Percentiles rank a stretch among this genome's conserved stretches.
Conservation (phyloP, 2,888 invertebrate genomes). For the Hedya salicella region DNA sequence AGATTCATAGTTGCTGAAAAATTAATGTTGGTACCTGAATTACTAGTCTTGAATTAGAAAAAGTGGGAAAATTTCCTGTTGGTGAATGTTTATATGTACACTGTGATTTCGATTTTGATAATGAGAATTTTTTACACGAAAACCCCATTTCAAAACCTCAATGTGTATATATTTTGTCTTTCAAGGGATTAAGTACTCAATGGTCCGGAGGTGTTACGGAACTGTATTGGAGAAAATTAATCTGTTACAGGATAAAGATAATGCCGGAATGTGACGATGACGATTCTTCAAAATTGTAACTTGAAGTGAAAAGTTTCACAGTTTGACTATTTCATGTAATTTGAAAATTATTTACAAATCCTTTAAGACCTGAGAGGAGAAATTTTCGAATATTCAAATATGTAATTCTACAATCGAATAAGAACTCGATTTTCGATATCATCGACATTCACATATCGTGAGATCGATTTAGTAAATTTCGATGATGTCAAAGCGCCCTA, state of each 20-base stretch:
- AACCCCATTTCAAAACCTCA: slow-evolving; percentile 5
- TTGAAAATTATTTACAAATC: slow-evolving; percentile 25
- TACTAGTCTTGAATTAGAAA: not conserved
- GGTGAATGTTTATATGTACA: not conserved
- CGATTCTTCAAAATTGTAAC: slow-evolving; percentile 9
- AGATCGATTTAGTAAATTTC: too few relatives aligned
- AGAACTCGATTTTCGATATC: not conserved
- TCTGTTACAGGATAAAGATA: slow-evolving; percentile 37
- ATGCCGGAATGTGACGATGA: slow-evolving; percentile 23
- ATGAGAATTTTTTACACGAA: not conserved
- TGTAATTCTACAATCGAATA: not conserved
- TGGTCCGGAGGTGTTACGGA: slow-evolving; percentile 37
- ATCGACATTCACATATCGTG: not conserved
- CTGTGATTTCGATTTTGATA: slow-evolving; percentile 7
- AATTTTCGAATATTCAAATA: not conserved
- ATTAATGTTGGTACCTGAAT: not conserved
- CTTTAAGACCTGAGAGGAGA: not conserved
- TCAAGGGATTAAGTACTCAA: slow-evolving; percentile 16
- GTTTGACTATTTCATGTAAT: slow-evolving; percentile 64
- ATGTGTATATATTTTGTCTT: slow-evolving; percentile 13
- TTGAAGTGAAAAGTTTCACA: slow-evolving; percentile 30
- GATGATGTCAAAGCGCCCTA: too few relatives aligned
- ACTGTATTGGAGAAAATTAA: slow-evolving; percentile 18
- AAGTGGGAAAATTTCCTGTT: not conserved
- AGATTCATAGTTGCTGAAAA: not conserved